Evolutionary conservation across 1,140 invertebrate genomes (phyloP).

Genomic region (Drosophila ironensis): DNA sequence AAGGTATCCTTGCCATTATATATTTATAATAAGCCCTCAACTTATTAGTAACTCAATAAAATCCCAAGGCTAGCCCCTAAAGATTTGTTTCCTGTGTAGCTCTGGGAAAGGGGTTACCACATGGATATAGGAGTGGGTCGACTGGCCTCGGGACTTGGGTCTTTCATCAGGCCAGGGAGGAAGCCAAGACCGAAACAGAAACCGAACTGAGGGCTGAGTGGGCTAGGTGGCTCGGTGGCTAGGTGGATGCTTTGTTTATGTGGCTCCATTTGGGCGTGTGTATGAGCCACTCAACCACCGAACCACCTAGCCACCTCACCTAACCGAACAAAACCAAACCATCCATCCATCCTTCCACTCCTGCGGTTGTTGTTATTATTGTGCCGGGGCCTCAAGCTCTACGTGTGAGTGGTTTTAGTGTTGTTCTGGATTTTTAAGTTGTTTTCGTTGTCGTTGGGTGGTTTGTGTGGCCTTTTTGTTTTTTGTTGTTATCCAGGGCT

Average conservation of each 20-base stretch:
- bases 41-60: no score
- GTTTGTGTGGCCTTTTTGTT: constrained; percentile 60
- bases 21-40: no score
- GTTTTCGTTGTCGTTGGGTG: constrained; percentile 75
- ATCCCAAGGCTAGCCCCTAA: background rate
- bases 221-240: constrained; percentile 12
- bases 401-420: constrained; percentile 77
- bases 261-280: constrained; percentile 65
- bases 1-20: no score
- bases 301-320: background rate
- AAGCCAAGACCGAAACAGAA: constrained; percentile 20
- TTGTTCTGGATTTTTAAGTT: constrained; percentile 80
- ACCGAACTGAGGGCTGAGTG: background rate
- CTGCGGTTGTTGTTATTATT: constrained; percentile 38
- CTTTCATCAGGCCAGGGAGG: constrained; percentile 30
- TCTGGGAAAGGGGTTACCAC: constrained; percentile 7
- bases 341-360: background rate
- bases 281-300: constrained; percentile 29
- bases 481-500: constrained; percentile 17
- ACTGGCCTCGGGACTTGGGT: constrained; percentile 36
- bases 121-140: constrained; percentile 38
- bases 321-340: no score
- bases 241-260: constrained; percentile 68
- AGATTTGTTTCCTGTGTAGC: background rate
- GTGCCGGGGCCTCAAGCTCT: constrained; percentile 57